Percentiles rank a stretch among this genome's conserved stretches.
Evolutionary conservation across 2,888 invertebrate species (phyloP).

Genomic region (Aethes cnicana): DNA sequence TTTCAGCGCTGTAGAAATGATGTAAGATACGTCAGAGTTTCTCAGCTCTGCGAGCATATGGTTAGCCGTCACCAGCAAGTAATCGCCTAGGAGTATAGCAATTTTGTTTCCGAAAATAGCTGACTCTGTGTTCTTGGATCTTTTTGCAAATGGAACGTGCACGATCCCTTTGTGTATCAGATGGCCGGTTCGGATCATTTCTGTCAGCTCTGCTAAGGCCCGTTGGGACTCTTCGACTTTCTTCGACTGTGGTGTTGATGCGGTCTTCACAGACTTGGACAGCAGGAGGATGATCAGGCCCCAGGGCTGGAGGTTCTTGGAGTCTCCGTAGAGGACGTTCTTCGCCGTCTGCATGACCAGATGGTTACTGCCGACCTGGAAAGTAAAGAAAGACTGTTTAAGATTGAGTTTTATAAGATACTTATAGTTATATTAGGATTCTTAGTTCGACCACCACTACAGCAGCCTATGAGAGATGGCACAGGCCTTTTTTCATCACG

Average conservation of each 20-base stretch:
- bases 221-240: constrained; percentile 79
- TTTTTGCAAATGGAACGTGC: constrained; percentile 75
- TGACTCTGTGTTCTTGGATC: constrained; percentile 84
- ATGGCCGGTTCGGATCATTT: constrained; percentile 93
- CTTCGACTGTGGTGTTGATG: constrained; percentile 81
- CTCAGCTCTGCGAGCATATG: constrained; percentile 89
- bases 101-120: constrained; percentile 95
- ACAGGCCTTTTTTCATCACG: too few relatives aligned
- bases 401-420: not conserved
- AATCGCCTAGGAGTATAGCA: constrained; percentile 92
- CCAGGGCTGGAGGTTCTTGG: constrained; percentile 92
- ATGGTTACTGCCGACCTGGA: constrained; percentile 90
- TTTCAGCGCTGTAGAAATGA: constrained; percentile 90
- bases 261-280: constrained; percentile 87
- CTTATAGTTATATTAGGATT: too few relatives aligned
- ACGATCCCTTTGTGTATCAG: constrained; percentile 87
- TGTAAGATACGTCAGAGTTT: constrained; percentile 88
- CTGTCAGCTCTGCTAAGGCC: constrained; percentile 85
- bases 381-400: constrained; percentile 22
- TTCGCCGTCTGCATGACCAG: constrained; percentile 93
- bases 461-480: too few relatives aligned
- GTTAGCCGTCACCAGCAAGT: constrained; percentile 90
- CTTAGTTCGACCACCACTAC: too few relatives aligned
- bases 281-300: constrained; percentile 91
- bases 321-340: constrained; percentile 90